These are phyloP conservation scores for Idris sp. DNA, from an alignment of 1,140 invertebrate species.

Conservation along the genomic window DNA sequence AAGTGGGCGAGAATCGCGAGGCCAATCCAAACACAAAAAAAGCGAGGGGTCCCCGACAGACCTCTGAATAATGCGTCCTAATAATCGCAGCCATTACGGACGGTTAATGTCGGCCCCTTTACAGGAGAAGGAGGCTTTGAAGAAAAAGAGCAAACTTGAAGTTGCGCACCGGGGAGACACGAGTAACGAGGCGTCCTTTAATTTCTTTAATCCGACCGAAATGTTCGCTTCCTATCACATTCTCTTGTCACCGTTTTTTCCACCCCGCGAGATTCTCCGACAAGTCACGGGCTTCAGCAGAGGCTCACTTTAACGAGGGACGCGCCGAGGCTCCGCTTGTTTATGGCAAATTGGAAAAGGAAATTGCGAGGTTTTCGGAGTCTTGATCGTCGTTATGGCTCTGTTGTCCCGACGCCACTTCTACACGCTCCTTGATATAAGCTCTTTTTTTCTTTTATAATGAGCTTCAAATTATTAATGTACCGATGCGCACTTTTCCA, in stretches of 20 bases:
- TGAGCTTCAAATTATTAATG: no score
- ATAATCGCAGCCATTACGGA: conserved; percentile 73
- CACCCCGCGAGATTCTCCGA: conserved; percentile 52
- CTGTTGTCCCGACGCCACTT: conserved; percentile 24
- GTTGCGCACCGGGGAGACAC: conserved; percentile 63
- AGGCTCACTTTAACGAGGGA: conserved; percentile 73
- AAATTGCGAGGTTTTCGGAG: conserved; percentile 74
- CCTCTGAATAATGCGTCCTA: conserved; percentile 73
- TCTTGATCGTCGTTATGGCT: conserved; percentile 39
- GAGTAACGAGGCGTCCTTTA: conserved; percentile 75
- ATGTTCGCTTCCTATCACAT: conserved; percentile 64
- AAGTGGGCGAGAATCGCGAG: conserved; percentile 48
- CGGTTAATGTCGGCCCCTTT: conserved; percentile 64
- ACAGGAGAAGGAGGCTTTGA: conserved; percentile 44
- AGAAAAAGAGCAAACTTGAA: conserved; percentile 65
- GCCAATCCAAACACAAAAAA: conserved; percentile 50
- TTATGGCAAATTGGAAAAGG: conserved; percentile 79
- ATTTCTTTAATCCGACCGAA: conserved; percentile 75
- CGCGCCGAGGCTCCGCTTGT: conserved; percentile 69
- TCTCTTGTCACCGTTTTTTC: conserved; percentile 36
- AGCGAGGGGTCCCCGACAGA: conserved; percentile 56
- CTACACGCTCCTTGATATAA: no score
- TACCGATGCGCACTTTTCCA: no score
- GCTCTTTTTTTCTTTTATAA: no score
- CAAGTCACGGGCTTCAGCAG: conserved; percentile 69